Evolutionary conservation across 2,888 invertebrate genomes (phyloP).

Genomic region (Iselma pallidipennis): DNA sequence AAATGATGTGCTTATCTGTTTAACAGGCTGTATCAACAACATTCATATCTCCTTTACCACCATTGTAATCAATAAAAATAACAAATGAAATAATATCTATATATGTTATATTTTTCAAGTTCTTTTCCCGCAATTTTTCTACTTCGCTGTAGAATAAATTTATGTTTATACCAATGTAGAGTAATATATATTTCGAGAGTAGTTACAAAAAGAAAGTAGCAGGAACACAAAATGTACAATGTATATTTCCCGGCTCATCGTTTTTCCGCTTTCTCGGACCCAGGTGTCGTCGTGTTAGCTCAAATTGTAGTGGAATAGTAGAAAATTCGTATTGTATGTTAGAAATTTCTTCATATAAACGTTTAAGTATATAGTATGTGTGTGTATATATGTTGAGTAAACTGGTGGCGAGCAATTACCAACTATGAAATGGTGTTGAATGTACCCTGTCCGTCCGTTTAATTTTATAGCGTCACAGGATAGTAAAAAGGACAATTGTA

Average conservation of each 20-base stretch:
- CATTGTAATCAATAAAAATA: background rate
- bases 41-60: too few relatives aligned
- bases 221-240: background rate
- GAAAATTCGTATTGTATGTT: conserved; percentile 23
- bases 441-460: conserved; percentile 20
- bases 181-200: background rate
- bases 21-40: too few relatives aligned
- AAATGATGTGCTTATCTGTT: background rate
- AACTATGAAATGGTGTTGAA: conserved; percentile 17
- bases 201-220: background rate
- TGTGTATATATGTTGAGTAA: conserved; percentile 4
- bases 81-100: background rate
- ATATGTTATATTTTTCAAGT: background rate
- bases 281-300: conserved; percentile 11
- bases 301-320: conserved; percentile 2
- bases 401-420: conserved; percentile 20
- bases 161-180: background rate
- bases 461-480: conserved; percentile 25
- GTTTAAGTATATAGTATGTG: background rate
- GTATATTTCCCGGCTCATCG: background rate
- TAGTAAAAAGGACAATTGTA: conserved; percentile 27
- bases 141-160: background rate
- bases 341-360: conserved; percentile 17
- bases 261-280: background rate
- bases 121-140: too few relatives aligned